Evolutionary conservation across 2,797 vertebrate species (phyloP).

Genomic region (Semaprochilodus insignis): DNA sequence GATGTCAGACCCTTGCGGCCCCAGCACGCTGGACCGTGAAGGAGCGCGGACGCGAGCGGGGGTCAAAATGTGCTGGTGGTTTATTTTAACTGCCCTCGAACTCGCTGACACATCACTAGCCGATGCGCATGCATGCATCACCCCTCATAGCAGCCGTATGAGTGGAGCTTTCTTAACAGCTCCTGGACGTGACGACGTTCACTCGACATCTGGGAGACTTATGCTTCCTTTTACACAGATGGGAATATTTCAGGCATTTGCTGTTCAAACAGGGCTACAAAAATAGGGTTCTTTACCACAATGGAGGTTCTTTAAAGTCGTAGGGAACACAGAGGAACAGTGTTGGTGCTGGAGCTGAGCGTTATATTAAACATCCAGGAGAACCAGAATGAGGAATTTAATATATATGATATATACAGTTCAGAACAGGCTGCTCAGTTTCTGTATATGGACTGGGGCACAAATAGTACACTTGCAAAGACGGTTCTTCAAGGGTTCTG

Average conservation of each 20-base stretch:
- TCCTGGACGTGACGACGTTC: slow-evolving; percentile 6
- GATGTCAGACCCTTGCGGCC: slow-evolving; percentile 54
- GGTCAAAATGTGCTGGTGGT: slow-evolving; percentile 53
- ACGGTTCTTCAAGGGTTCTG: no score
- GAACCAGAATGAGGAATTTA: no score
- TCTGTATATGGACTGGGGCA: no score
- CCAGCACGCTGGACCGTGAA: slow-evolving; percentile 44
- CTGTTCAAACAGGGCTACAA: no score
- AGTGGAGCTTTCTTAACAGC: slow-evolving; percentile 19
- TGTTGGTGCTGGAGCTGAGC: no score
- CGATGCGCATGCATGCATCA: slow-evolving; percentile 47
- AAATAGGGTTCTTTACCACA: no score
- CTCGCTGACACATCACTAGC: slow-evolving; percentile 50
- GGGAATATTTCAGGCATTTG: background rate
- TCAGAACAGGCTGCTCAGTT: no score
- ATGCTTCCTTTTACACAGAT: background rate
- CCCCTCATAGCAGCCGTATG: slow-evolving; percentile 49
- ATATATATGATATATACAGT: no score
- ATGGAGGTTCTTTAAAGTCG: no score
- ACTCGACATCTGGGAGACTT: slow-evolving; percentile 32
- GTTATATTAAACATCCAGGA: no score
- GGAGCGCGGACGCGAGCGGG: slow-evolving; percentile 14
- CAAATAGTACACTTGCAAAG: no score
- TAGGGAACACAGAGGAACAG: no score
- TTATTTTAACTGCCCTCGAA: slow-evolving; percentile 58